These are phyloP conservation scores for Aphaenogaster rudis DNA, from an alignment of 1,140 invertebrate genomes.

Conservation along the genomic window DNA sequence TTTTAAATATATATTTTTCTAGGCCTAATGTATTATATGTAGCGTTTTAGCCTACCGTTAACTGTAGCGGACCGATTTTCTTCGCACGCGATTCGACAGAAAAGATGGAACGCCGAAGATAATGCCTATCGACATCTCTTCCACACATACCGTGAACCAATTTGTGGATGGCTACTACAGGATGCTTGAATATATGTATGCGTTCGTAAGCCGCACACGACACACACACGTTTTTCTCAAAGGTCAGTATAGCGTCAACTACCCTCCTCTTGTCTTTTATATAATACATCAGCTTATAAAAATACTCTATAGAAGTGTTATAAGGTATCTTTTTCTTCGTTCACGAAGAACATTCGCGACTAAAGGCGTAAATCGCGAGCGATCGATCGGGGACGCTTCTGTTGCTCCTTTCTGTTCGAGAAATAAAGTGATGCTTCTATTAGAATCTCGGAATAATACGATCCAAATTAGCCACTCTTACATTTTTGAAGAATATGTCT, in stretches of 20 bases:
- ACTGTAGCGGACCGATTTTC: neutral
- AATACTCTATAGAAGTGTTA: constrained; percentile 23
- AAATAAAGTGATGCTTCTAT: constrained; percentile 5
- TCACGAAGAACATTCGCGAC: neutral
- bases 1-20: neutral
- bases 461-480: neutral
- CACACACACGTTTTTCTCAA: constrained; percentile 44
- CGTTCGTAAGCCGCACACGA: neutral
- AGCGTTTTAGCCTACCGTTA: neutral
- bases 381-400: constrained; percentile 35
- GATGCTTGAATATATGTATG: neutral
- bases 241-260: constrained; percentile 21
- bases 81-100: neutral
- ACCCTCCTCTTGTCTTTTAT: constrained; percentile 39
- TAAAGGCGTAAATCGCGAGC: constrained; percentile 28
- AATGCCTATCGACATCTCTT: constrained; percentile 14
- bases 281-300: constrained; percentile 57
- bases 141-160: neutral
- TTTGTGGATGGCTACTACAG: constrained; percentile 1
- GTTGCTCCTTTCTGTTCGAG: neutral
- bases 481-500: neutral
- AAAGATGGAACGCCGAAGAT: constrained; percentile 16
- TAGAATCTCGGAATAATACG: neutral
- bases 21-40: neutral
- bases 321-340: constrained; percentile 40